These are phyloP conservation scores for Illadopsis cleaveri DNA, from an alignment of 2,113 vertebrate species.

Conservation along the genomic window DNA sequence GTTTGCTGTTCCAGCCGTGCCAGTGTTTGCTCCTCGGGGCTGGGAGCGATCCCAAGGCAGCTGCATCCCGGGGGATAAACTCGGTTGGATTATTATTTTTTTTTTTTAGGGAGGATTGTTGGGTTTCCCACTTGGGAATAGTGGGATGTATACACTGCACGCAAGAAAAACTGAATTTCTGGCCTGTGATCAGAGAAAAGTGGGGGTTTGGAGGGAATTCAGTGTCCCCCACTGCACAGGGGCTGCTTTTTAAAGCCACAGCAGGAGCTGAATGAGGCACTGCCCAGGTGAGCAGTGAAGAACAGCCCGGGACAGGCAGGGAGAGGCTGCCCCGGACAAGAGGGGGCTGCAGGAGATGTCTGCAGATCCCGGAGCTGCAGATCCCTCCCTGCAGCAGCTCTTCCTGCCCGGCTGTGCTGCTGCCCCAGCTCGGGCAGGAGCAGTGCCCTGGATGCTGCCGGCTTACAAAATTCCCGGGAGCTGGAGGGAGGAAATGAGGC, in stretches of 20 bases:
- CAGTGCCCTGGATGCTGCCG: neutral
- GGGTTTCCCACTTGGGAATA: neutral
- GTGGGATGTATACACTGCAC: rapidly evolving
- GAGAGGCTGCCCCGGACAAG: too few relatives aligned
- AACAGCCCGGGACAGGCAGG: neutral
- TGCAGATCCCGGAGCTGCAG: neutral
- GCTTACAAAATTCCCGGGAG: neutral
- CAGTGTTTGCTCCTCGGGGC: neutral
- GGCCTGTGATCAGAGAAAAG: neutral
- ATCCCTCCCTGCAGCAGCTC: too few relatives aligned
- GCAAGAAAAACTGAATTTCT: neutral
- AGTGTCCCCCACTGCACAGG: rapidly evolving
- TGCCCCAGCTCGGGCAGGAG: neutral
- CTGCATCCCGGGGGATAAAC: neutral
- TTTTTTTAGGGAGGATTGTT: neutral
- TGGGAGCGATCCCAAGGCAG: neutral
- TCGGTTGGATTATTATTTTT: too few relatives aligned
- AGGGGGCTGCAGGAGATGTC: neutral
- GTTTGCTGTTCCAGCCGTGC: neutral
- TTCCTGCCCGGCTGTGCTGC: neutral
- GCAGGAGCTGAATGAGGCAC: neutral
- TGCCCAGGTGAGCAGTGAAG: neutral
- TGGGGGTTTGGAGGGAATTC: neutral
- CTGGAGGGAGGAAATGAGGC: neutral
- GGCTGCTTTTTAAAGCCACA: rapidly evolving